These are phyloP conservation scores for Syrphus vitripennis DNA, from an alignment of 2,888 invertebrate species.

Conservation along the genomic window DNA sequence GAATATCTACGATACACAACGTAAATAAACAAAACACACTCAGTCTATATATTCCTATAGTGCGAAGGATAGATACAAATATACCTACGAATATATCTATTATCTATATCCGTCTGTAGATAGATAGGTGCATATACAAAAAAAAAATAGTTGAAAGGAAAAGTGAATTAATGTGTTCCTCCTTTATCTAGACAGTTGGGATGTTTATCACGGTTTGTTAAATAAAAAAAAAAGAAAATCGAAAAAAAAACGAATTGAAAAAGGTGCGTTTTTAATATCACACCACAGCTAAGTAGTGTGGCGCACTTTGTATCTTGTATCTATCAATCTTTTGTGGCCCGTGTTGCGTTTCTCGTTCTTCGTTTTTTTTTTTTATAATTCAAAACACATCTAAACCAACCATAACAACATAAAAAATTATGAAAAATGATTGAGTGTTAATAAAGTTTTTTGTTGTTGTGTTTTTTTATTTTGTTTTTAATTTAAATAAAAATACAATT, in stretches of 20 bases:
- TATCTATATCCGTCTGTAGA: neutral
- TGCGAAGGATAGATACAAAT: neutral
- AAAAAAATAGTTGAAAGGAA: slow-evolving; percentile 55
- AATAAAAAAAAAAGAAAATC: neutral
- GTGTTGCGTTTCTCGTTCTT: slow-evolving; percentile 6
- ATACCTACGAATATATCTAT: neutral
- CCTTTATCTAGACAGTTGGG: slow-evolving; percentile 52
- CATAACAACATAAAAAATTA: neutral
- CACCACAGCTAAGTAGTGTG: slow-evolving; percentile 58
- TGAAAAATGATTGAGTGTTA: slow-evolving; percentile 36
- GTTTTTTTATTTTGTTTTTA: neutral
- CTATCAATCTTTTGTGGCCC: slow-evolving; percentile 32
- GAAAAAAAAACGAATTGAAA: slow-evolving; percentile 36
- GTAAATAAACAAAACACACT: slow-evolving; percentile 62
- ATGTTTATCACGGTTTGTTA: slow-evolving; percentile 62
- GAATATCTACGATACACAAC: slow-evolving; percentile 26
- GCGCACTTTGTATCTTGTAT: slow-evolving; percentile 37
- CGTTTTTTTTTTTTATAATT: neutral
- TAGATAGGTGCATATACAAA: neutral
- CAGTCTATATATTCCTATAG: neutral
- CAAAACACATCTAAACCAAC: neutral
- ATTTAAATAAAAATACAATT: neutral
- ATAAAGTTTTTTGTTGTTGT: slow-evolving; percentile 22
- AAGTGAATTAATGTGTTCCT: slow-evolving; percentile 66
- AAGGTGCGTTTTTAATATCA: slow-evolving; percentile 50